Percentiles rank a stretch among this genome's conserved stretches.
Conservation (phyloP, 2,797 vertebrate genomes). For the Darevskia mixta region DNA sequence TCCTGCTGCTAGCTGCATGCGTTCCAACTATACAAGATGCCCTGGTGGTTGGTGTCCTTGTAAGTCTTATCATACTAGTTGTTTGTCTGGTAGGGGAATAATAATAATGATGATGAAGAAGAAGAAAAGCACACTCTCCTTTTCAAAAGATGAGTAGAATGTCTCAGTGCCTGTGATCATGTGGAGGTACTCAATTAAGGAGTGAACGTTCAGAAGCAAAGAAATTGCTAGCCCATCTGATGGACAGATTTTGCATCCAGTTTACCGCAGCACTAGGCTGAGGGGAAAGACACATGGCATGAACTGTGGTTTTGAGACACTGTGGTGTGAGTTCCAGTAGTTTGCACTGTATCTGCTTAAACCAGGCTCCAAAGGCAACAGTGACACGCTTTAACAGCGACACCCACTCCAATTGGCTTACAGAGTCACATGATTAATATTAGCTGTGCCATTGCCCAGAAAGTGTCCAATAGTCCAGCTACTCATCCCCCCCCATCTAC, state of each 20-base stretch:
- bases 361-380: slow-evolving; percentile 70
- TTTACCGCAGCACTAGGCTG: slow-evolving; percentile 63
- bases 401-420: slow-evolving; percentile 64
- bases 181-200: slow-evolving; percentile 55
- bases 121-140: neutral
- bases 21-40: slow-evolving; percentile 61
- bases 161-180: slow-evolving; percentile 31
- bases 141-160: slow-evolving; percentile 56
- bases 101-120: neutral
- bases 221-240: slow-evolving; percentile 44
- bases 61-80: slow-evolving; percentile 23
- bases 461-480: slow-evolving; percentile 58
- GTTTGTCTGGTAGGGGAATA: slow-evolving; percentile 38
- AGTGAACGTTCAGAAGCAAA: slow-evolving; percentile 53
- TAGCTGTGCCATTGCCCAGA: slow-evolving; percentile 50
- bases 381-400: slow-evolving; percentile 57
- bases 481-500: neutral
- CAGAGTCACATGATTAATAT: slow-evolving; percentile 44
- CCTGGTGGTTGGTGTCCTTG: slow-evolving; percentile 52
- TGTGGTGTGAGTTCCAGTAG: slow-evolving; percentile 61
- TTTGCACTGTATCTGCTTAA: slow-evolving; percentile 74
- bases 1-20: slow-evolving; percentile 59
- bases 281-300: slow-evolving; percentile 63
- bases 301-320: slow-evolving; percentile 69
- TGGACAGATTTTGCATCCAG: slow-evolving; percentile 57